phyloP scores from a whole-genome alignment of 2,797 vertebrate species.

The Aulostomus chinensis region DNA sequence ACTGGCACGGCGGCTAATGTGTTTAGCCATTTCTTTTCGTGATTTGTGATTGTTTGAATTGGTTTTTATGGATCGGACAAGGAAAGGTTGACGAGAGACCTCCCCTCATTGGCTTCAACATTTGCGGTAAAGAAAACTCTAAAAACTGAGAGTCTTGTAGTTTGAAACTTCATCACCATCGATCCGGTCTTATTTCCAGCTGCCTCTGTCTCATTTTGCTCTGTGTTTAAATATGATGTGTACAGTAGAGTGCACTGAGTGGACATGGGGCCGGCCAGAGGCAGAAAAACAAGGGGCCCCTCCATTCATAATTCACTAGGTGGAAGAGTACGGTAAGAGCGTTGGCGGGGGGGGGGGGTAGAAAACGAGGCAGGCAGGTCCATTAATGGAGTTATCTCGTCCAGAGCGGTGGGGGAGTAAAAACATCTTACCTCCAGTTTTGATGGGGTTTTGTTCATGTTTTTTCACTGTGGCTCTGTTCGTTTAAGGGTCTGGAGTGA shows the following conservation, averaged over 20 bases:
- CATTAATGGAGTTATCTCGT: conserved; percentile 75
- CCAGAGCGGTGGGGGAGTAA: conserved; percentile 51
- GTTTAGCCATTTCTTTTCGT: too few species aligned
- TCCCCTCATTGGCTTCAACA: too few species aligned
- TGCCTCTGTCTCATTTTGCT: conserved; percentile 9
- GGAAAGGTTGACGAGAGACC: too few species aligned
- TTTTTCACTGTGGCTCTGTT: conserved; percentile 11
- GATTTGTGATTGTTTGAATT: too few species aligned
- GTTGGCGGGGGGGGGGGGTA: conserved; percentile 23
- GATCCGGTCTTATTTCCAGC: conserved; percentile 11
- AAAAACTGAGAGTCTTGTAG: too few species aligned
- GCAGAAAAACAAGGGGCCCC: conserved; percentile 75
- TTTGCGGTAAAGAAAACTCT: too few species aligned
- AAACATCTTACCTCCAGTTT: conserved; percentile 49
- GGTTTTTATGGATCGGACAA: too few species aligned
- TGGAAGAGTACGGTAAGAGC: conserved; percentile 68
- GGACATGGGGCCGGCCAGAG: conserved; percentile 62
- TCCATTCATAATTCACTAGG: conserved; percentile 82
- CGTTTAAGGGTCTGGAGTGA: background rate
- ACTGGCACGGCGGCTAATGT: too few species aligned
- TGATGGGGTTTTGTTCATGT: conserved; percentile 37
- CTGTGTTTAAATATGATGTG: conserved; percentile 46
- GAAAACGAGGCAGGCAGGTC: conserved; percentile 40
- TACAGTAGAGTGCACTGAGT: conserved; percentile 73
- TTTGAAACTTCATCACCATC: conserved; percentile 18